phyloP scores from a whole-genome alignment of 2,888 invertebrate species.

The Lumbricus terrestris region DNA sequence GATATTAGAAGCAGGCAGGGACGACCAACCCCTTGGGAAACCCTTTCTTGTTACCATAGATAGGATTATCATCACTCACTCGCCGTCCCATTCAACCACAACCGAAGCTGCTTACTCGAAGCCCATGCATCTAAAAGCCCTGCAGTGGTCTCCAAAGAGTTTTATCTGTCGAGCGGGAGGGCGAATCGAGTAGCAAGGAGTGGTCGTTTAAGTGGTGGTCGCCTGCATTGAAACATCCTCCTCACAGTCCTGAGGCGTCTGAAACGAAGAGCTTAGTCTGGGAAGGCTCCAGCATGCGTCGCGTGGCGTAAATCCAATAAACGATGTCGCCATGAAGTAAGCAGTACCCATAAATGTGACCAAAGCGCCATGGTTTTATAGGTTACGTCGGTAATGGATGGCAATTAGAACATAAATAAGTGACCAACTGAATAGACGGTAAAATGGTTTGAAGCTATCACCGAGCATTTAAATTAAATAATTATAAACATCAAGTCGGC shows the following conservation, averaged over 20 bases:
- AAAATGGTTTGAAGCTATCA: too few relatives aligned
- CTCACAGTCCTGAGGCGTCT: background rate
- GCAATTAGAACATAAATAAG: too few relatives aligned
- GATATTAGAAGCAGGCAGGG: background rate
- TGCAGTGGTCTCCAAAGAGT: background rate
- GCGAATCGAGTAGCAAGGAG: background rate
- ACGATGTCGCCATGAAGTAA: background rate
- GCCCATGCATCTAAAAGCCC: background rate
- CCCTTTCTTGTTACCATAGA: background rate
- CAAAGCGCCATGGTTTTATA: too few relatives aligned
- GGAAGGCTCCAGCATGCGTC: background rate
- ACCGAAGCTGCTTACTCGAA: background rate
- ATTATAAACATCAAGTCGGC: too few relatives aligned
- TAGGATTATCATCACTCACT: background rate
- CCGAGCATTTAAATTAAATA: too few relatives aligned
- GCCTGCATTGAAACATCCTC: background rate
- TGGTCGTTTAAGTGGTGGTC: background rate
- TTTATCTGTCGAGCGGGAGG: background rate
- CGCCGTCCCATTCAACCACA: background rate
- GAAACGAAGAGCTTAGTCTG: background rate
- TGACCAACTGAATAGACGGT: too few relatives aligned
- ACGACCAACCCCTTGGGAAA: background rate
- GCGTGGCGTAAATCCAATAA: background rate
- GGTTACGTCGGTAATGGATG: too few relatives aligned
- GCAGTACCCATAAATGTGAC: too few relatives aligned